Evolutionary conservation across 2,797 vertebrate species (phyloP).

Genomic region (Parambassis ranga): DNA sequence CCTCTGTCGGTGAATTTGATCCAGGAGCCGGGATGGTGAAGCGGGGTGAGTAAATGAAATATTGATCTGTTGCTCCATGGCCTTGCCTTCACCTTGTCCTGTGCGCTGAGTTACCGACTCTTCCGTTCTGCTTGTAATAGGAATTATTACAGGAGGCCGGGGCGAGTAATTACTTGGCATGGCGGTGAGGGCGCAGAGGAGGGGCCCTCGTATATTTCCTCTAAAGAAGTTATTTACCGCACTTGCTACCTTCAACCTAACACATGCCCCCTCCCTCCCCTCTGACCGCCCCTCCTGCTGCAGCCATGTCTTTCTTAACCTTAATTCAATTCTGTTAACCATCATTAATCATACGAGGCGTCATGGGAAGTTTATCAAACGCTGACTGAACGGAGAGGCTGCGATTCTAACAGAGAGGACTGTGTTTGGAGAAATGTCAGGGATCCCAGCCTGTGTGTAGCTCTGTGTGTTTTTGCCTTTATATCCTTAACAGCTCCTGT

Average conservation of each 20-base stretch:
- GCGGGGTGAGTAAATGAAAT: conserved; percentile 99
- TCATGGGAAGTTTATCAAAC: conserved; percentile 92
- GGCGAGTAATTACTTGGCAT: conserved; percentile 98
- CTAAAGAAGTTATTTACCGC: conserved; percentile 94
- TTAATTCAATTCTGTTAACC: conserved; percentile 95
- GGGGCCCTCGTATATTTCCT: conserved; percentile 91
- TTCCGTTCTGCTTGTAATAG: conserved; percentile 99
- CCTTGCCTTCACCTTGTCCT: conserved; percentile 99
- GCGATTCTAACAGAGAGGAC: conserved; percentile 42
- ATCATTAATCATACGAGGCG: conserved; percentile 91
- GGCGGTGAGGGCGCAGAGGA: conserved; percentile 75
- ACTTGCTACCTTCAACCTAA: conserved; percentile 70
- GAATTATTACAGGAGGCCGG: conserved; percentile 99
- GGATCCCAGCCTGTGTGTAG: not conserved
- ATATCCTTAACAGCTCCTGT: not conserved
- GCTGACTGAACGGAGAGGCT: conserved; percentile 55
- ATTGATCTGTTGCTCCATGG: conserved; percentile 96
- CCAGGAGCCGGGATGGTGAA: conserved; percentile 90
- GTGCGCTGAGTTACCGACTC: conserved; percentile 98
- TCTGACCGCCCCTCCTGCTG: conserved; percentile 76
- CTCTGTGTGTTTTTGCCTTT: conserved; percentile 2
- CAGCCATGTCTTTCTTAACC: conserved; percentile 87
- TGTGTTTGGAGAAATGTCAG: conserved; percentile 28
- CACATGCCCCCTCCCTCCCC: conserved; percentile 54
- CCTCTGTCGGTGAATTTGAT: conserved; percentile 93